Percentiles rank a stretch among this genome's conserved stretches.
phyloP scores from a whole-genome alignment of 2,113 vertebrate species.

The Polypterus bichir region DNA sequence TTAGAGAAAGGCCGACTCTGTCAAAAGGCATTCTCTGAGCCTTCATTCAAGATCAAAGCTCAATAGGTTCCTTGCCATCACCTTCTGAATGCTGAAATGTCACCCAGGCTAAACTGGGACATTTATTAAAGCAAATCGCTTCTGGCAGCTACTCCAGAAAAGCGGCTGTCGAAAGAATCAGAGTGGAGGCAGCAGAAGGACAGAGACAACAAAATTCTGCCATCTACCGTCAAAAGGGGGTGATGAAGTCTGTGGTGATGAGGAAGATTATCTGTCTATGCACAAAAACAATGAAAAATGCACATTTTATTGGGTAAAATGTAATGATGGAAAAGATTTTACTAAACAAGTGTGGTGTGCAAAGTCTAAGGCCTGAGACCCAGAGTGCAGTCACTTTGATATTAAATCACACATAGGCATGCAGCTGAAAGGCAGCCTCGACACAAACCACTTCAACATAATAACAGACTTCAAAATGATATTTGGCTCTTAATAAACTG shows the following conservation, averaged over 20 bases:
- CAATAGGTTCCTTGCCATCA: constrained; percentile 15
- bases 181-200: background rate
- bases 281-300: background rate
- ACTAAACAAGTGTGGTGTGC: too few relatives aligned
- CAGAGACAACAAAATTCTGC: constrained; percentile 17
- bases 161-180: constrained; percentile 16
- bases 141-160: constrained; percentile 18
- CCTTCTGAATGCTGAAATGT: constrained; percentile 27
- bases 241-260: background rate
- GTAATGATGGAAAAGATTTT: too few relatives aligned
- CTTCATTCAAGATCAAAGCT: constrained; percentile 23
- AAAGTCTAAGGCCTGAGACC: too few relatives aligned
- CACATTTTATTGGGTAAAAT: background rate
- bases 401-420: too few relatives aligned
- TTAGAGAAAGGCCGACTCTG: constrained; percentile 6
- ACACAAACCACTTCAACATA: too few relatives aligned
- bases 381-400: too few relatives aligned
- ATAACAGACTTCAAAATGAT: too few relatives aligned
- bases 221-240: constrained; percentile 16
- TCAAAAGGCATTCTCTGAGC: constrained; percentile 20
- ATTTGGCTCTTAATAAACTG: too few relatives aligned
- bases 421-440: too few relatives aligned
- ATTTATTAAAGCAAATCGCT: constrained; percentile 26
- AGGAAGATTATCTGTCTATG: too few relatives aligned
- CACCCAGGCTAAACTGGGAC: constrained; percentile 13